Conservation (phyloP, 2,888 invertebrate species). For the Danaus chrysippus region DNA sequence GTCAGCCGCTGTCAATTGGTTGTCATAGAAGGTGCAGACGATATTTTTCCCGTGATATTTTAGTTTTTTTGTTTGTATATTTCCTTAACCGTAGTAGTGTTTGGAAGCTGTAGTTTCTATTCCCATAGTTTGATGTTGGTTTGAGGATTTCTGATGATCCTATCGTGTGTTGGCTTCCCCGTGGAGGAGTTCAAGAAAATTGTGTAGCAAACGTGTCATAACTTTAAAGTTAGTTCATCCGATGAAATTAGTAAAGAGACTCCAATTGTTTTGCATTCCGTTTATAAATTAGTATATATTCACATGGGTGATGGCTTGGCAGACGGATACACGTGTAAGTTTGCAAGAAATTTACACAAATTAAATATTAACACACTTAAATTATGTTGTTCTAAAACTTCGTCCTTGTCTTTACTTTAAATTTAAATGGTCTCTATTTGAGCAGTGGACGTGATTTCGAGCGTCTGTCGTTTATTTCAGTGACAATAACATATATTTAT, state of each 20-base stretch:
- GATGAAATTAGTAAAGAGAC: constrained; percentile 66
- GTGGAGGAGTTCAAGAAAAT: constrained; percentile 50
- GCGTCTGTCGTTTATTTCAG: constrained; percentile 40
- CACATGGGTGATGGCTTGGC: constrained; percentile 80
- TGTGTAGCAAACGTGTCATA: constrained; percentile 70
- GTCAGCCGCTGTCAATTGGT: constrained; percentile 47
- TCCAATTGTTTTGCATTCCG: constrained; percentile 65
- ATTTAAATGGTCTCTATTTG: constrained; percentile 56
- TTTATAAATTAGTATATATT: constrained; percentile 68
- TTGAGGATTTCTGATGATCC: constrained; percentile 53
- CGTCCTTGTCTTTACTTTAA: constrained; percentile 66
- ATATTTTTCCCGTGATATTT: constrained; percentile 62
- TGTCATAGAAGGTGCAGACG: constrained; percentile 45
- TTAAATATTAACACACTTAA: constrained; percentile 12
- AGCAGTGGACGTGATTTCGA: constrained; percentile 45
- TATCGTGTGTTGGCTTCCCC: constrained; percentile 46
- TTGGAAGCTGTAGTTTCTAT: constrained; percentile 60
- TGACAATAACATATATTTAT: constrained; percentile 24
- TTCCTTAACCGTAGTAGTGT: constrained; percentile 57
- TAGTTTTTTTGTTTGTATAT: constrained; percentile 71
- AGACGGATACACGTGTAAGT: constrained; percentile 77
- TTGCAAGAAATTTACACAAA: constrained; percentile 13
- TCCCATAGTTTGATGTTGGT: constrained; percentile 49
- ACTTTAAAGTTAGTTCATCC: constrained; percentile 66
- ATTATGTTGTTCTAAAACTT: constrained; percentile 34